Evolutionary conservation across 2,113 vertebrate genomes (phyloP).

Genomic region (Cinclus cinclus): DNA sequence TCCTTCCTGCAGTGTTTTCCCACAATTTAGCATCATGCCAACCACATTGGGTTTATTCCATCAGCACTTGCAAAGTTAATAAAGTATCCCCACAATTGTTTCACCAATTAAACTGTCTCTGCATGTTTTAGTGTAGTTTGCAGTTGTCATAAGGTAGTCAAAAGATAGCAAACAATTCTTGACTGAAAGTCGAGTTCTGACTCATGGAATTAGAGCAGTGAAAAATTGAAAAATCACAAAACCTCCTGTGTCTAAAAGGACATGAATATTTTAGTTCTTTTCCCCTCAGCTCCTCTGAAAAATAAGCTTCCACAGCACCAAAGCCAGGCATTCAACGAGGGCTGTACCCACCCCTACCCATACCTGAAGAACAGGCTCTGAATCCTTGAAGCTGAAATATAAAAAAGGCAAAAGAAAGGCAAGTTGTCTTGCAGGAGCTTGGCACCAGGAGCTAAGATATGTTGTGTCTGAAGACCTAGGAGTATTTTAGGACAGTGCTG

Average conservation of each 20-base stretch:
- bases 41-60: background rate
- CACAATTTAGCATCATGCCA: background rate
- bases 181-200: background rate
- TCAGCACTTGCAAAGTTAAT: background rate
- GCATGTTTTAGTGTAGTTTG: background rate
- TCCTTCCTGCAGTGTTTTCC: background rate
- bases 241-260: background rate
- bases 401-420: background rate
- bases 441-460: background rate
- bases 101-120: background rate
- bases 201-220: background rate
- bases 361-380: background rate
- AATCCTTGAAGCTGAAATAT: background rate
- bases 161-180: background rate
- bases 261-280: background rate
- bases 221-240: background rate
- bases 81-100: background rate
- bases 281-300: background rate
- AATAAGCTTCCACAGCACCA: background rate
- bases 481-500: slow-evolving; percentile 5
- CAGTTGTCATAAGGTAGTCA: background rate
- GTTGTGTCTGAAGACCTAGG: background rate
- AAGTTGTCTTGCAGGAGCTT: background rate
- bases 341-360: background rate
- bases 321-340: background rate